Evolutionary conservation across 2,888 invertebrate genomes (phyloP), one percentile per base, ranked within the genome.

Genomic region (Pterostichus madidus): DNA sequence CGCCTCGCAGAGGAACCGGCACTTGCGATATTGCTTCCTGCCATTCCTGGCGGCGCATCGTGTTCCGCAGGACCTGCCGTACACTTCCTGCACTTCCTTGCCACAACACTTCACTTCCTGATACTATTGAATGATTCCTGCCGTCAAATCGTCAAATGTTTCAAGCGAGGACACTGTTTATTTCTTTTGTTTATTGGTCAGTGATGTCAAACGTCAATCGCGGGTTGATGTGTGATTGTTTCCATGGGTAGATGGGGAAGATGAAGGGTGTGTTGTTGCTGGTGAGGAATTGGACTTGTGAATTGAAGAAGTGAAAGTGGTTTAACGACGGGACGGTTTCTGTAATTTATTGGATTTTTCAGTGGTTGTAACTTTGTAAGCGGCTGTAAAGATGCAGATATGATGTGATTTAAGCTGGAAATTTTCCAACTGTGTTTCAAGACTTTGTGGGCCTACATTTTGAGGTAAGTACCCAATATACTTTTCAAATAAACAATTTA

Each of bases 21-120:
- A 90, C 90, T 90, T 89, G 90, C 90, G 89, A 90, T 90, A 90
- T 90, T 89, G 90, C 89, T 90, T 90, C 90, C 90, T 89, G 89
- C 88, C 89, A 89, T 89, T 89, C 88, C 89, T 89, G 89, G 85
- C 87, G 87, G 86, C 88, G 88, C 87, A 87, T 87, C 88, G 88
- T 88, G 88, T 89, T 89, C 89, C 89, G 88, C 88, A 88, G 89
- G 89, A 89, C 87, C 88, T 88, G 87, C 87, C 80, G 86, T 87
- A 88, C 88, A 88, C 89, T 89, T 89, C 89, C 89, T 89, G 88
- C 87, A 44, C 44, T 39, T 17, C 68, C 73, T 31, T 44, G 46
- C 68, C 17, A 68, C 86, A 86, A 86, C 88, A 86, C 87, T 87
- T 15, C 49, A 87, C 88, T 88, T 89, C 89, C 89, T 89, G 88